These are phyloP conservation scores for Petroica traversi DNA, from an alignment of 2,113 vertebrate species.

Conservation along the genomic window DNA sequence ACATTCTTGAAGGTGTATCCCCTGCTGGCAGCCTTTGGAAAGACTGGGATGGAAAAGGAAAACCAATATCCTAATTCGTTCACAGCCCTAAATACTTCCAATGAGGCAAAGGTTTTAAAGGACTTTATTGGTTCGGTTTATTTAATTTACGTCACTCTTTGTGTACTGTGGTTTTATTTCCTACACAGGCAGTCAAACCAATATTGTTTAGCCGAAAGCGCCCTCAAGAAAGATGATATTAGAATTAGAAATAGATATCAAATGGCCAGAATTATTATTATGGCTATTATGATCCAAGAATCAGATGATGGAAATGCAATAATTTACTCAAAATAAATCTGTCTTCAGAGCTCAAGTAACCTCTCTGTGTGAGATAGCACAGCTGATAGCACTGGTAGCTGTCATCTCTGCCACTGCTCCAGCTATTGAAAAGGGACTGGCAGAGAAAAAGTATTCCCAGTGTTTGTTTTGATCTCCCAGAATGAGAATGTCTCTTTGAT, in stretches of 20 bases:
- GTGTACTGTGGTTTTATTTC: constrained; percentile 18
- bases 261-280: not conserved
- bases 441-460: not conserved
- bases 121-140: constrained; percentile 1
- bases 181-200: constrained; percentile 2
- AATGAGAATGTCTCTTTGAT: not conserved
- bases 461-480: not conserved
- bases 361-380: not conserved
- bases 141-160: constrained; percentile 30
- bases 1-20: constrained; percentile 52
- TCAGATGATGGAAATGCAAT: not conserved
- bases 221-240: constrained; percentile 7
- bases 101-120: constrained; percentile 17
- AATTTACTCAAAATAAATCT: constrained; percentile 9
- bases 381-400: not conserved
- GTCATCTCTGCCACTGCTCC: not conserved
- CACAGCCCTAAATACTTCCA: constrained; percentile 42
- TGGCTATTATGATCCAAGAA: not conserved
- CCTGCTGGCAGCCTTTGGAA: constrained; percentile 39
- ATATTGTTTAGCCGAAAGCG: not conserved
- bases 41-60: constrained; percentile 1
- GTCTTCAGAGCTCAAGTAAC: not conserved
- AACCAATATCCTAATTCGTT: constrained; percentile 54
- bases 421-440: not conserved
- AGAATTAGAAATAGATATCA: constrained; percentile 9